A percentile compares a stretch with the other conserved stretches of the same genome.
Evolutionary conservation across 2,113 vertebrate genomes (phyloP).

Genomic region (Gopherus flavomarginatus): DNA sequence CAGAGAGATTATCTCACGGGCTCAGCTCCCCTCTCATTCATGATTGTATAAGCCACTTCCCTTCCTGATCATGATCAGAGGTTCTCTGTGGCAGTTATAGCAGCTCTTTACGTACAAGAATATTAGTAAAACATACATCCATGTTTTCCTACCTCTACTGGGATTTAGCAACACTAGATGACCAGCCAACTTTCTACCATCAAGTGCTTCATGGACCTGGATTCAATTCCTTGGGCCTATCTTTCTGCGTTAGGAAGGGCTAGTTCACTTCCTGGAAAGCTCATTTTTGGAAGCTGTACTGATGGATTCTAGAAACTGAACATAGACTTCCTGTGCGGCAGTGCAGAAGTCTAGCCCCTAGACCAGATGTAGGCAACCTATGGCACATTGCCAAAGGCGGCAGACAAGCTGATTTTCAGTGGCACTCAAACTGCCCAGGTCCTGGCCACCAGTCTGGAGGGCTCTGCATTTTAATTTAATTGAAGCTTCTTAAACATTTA

Average conservation of each 20-base stretch:
- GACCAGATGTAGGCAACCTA: too few species aligned
- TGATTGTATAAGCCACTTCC: background rate
- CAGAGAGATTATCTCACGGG: background rate
- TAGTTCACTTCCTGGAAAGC: background rate
- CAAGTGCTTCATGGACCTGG: background rate
- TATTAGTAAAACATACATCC: background rate
- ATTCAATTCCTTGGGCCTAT: background rate
- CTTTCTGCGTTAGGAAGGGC: background rate
- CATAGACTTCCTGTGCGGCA: background rate
- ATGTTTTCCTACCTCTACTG: background rate
- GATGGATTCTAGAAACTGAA: background rate
- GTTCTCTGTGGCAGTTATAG: background rate
- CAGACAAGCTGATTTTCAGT: too few species aligned
- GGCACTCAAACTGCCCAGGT: too few species aligned
- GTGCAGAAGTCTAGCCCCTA: background rate
- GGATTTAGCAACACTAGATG: background rate
- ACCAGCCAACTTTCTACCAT: background rate
- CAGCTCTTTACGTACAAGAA: background rate
- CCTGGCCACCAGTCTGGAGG: too few species aligned
- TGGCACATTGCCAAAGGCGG: too few species aligned
- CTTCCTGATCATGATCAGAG: background rate
- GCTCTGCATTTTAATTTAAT: too few species aligned
- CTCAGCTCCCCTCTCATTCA: background rate
- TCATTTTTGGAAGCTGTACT: conserved; percentile 1
- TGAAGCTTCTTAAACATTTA: too few species aligned